Conservation (phyloP, 2,113 vertebrate genomes). For the Anseranas semipalmata region DNA sequence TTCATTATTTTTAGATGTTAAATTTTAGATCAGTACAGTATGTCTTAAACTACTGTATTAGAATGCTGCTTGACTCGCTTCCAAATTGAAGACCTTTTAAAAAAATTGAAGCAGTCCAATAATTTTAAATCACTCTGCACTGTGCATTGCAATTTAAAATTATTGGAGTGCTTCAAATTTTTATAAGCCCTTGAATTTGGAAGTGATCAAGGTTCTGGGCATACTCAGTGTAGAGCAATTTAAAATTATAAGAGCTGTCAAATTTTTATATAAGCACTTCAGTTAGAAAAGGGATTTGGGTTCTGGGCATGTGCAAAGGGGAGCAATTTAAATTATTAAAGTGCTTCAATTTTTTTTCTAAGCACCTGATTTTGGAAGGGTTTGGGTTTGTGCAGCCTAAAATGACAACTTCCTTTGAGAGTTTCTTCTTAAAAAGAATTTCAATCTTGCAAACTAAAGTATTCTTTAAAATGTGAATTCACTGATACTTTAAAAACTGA, state of each 20-base stretch:
- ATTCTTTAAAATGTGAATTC: conserved; percentile 67
- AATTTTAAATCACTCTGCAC: conserved; percentile 88
- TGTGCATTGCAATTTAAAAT: conserved; percentile 89
- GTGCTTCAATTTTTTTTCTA: conserved; percentile 75
- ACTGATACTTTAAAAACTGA: conserved; percentile 70
- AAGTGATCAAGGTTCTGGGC: conserved; percentile 88
- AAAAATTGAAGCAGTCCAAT: conserved; percentile 85
- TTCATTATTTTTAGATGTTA: conserved; percentile 82
- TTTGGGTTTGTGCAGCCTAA: conserved; percentile 76
- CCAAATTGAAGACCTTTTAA: conserved; percentile 86
- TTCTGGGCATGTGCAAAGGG: conserved; percentile 83
- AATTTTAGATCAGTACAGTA: conserved; percentile 78
- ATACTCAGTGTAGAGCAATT: conserved; percentile 87
- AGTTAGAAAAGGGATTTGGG: conserved; percentile 84
- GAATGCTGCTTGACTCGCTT: conserved; percentile 85
- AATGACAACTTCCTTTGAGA: conserved; percentile 79
- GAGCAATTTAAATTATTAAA: conserved; percentile 85
- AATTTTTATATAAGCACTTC: conserved; percentile 89
- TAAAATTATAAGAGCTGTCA: conserved; percentile 90
- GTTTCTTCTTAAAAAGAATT: conserved; percentile 66
- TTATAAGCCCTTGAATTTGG: conserved; percentile 90
- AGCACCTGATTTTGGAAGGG: conserved; percentile 83
- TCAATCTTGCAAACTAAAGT: conserved; percentile 57
- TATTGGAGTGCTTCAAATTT: conserved; percentile 90
- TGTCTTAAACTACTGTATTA: conserved; percentile 80